Conservation (phyloP, 2,113 vertebrate genomes). For the Nothocercus julius region DNA sequence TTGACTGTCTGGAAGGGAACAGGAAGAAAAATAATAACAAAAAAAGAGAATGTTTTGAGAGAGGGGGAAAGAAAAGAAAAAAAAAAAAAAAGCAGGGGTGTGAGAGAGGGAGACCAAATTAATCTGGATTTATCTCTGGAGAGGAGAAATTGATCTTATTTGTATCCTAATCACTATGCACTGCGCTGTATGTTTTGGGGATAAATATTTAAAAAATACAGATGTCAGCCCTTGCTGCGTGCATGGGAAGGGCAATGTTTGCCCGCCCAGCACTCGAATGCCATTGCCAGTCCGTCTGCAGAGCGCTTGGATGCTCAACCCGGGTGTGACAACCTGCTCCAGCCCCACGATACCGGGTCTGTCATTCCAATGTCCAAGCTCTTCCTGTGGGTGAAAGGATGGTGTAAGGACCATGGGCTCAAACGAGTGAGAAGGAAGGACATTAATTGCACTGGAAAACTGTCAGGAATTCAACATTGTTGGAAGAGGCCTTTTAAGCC, state of each 20-base stretch:
- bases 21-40: neutral
- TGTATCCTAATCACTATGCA: neutral
- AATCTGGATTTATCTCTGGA: neutral
- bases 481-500: neutral
- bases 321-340: too few relatives aligned
- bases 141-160: neutral
- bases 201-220: slow-evolving; percentile 8
- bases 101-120: neutral
- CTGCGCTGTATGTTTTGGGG: neutral
- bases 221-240: neutral
- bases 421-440: neutral
- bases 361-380: neutral
- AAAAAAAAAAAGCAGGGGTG: neutral
- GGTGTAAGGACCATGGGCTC: neutral
- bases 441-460: neutral
- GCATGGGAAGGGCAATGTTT: neutral
- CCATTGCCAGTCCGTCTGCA: neutral
- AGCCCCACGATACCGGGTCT: accelerated
- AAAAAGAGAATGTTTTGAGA: neutral
- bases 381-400: neutral
- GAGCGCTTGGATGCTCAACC: accelerated
- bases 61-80: too few relatives aligned
- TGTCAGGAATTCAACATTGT: neutral
- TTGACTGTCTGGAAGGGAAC: neutral
- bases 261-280: neutral